Evolutionary conservation across 2,797 vertebrate genomes (phyloP), one percentile per base, ranked within the genome.

Genomic region (Malacoraja senta): DNA sequence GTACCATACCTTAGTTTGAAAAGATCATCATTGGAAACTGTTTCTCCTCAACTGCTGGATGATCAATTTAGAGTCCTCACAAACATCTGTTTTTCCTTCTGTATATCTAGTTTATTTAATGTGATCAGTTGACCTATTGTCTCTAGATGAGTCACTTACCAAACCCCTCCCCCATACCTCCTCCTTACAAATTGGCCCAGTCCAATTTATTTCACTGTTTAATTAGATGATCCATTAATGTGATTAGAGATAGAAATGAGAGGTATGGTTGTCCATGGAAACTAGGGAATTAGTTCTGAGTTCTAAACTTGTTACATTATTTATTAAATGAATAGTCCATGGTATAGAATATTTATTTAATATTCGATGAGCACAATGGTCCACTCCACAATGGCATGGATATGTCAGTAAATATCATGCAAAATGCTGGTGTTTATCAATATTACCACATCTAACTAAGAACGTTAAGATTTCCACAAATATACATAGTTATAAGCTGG

Each of bases 41-140:
- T 35, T n/a, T 17, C 8, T 32, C n/a, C n/a, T 32, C 61, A 88
- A 88, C n/a, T 65, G 29, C 61, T 65, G n/a, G 6, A 32, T 32
- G 84, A 10, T 17, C n/a, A 65, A 15, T 65, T 88, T 44, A 83
- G 8, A 65, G 83, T 61, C 63, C 63, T 65, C 61, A 74, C 71
- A 74, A 74, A 74, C 24, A 3, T 65, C 58, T 86, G 61, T 10
- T 32, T 88, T 65, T 15, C 10, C 83, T 19, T n/a, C 12, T 86
- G 83, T n/a, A 63, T 15, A 88, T 88, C 61, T 32, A 68, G 84
- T 68, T 88, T 88, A 88, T 63, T 68, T 88, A 88, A 88, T 88
- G 32, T 88, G 61, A 68, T 88, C 65, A 88, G n/a, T 32, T 88
- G 15, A 61, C 17, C 61, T 32, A 68, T 88, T 88, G 84, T 88